Evolutionary conservation across 1,140 invertebrate species (phyloP), one percentile per base, ranked within the genome.

Genomic region (Xylocopa sonorina): DNA sequence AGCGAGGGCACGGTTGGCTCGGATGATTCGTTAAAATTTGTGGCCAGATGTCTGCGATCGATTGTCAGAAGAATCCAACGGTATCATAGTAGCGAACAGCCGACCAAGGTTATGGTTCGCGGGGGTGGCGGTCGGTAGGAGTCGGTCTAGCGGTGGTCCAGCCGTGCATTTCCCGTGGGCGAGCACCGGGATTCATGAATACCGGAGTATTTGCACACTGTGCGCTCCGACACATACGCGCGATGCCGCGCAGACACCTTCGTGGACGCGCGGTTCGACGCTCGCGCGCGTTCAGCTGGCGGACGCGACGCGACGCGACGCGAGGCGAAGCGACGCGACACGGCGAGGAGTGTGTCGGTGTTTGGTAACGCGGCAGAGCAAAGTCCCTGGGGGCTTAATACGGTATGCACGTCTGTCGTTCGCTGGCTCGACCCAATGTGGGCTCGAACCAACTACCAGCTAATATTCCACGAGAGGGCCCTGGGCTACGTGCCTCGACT

Each of bases 381-480:
- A 88, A 88, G 87, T 88, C 86, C 90, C 90, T 60, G 75, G 75
- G 90, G 90, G 90, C 87, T 92, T 92, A 90, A 92, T 92, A 92
- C 89, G 82, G 91, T 91, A 92, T 92, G 91, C 91, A 91, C 88
- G 91, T 87, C 88, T 84, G 90, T 90, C 88, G 89, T 85, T 91
- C 88, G 88, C 82, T 76, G 88, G 84, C 85, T 82, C 87, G 87
- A 83, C 83, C 89, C 84, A 83, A 87, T 88, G 88, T 88, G 87
- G 89, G 82, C 90, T 88, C 85, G 85, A 88, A 89, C 86, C 87
- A 78, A 82, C 90, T 87, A 88, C 84, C 85, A 86, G 89, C 91
- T 91, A 92, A 92, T 92, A 92, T 92, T 92, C 89, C 88, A 89
- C 88, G 86, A 89, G 89, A 89, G 90, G 88, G 83, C 86, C 80